phyloP scores from a whole-genome alignment of 2,113 vertebrate species.

The Stegastes partitus region DNA sequence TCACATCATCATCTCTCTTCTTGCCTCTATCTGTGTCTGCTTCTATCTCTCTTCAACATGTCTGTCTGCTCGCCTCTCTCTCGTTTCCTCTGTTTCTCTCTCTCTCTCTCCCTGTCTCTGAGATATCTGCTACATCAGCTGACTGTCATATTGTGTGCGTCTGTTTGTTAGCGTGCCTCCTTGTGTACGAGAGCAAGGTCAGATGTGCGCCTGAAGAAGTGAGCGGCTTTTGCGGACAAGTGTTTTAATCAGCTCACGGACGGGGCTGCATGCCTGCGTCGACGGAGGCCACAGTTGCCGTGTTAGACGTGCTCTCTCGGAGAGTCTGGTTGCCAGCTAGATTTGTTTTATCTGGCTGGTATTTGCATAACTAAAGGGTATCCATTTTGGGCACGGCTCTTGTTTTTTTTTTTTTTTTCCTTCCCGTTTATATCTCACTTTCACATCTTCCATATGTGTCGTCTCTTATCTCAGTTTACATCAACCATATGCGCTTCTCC shows the following conservation, averaged over 20 bases:
- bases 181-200: constrained; percentile 57
- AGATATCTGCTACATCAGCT: constrained; percentile 75
- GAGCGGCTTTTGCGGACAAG: constrained; percentile 39
- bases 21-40: constrained; percentile 48
- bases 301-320: constrained; percentile 42
- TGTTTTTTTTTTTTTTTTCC: constrained; percentile 8
- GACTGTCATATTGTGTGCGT: constrained; percentile 74
- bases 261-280: constrained; percentile 42
- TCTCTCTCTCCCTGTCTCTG: constrained; percentile 6
- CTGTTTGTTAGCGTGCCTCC: constrained; percentile 58
- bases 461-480: constrained; percentile 46
- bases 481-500: constrained; percentile 19
- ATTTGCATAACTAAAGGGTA: constrained; percentile 49
- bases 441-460: constrained; percentile 1
- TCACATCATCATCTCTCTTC: constrained; percentile 65
- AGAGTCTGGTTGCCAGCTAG: constrained; percentile 26
- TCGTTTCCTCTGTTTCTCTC: background rate
- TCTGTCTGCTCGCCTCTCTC: constrained; percentile 48
- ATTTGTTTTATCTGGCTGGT: constrained; percentile 46
- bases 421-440: constrained; percentile 15
- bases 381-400: constrained; percentile 18
- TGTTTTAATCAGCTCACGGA: constrained; percentile 54
- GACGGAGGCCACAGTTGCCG: constrained; percentile 22
- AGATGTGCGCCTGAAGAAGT: constrained; percentile 52
- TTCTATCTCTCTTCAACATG: constrained; percentile 51